These are phyloP conservation scores for Petrolisthes manimaculis DNA, from an alignment of 2,888 invertebrate genomes.

Conservation along the genomic window DNA sequence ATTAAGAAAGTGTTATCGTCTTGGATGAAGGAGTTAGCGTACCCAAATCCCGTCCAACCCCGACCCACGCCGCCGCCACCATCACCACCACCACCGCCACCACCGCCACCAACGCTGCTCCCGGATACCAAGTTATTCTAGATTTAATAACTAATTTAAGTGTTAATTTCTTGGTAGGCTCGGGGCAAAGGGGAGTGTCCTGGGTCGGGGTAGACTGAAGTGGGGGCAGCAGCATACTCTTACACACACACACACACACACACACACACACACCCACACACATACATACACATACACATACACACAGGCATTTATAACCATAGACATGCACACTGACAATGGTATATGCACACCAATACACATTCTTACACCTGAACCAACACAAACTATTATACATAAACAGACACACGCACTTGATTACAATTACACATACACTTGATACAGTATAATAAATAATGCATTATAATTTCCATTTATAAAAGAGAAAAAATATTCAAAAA, in stretches of 20 bases:
- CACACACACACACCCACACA: not conserved
- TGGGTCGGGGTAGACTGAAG: not conserved
- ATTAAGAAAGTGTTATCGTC: not conserved
- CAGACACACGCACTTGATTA: constrained; percentile 2
- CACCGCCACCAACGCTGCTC: not conserved
- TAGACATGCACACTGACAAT: not conserved
- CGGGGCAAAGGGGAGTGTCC: constrained; percentile 4
- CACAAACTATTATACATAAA: not conserved
- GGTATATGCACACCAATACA: not conserved
- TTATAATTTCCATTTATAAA: too few relatives aligned
- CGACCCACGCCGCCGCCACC: not conserved
- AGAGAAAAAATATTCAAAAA: too few relatives aligned
- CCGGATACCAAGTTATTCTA: constrained; percentile 36
- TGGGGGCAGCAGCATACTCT: not conserved
- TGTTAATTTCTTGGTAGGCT: constrained; percentile 49
- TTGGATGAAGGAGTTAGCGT: not conserved
- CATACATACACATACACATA: not conserved
- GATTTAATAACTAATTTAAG: constrained; percentile 49
- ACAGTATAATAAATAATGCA: not conserved
- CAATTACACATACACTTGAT: not conserved
- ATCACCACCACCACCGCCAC: not conserved
- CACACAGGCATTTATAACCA: not conserved
- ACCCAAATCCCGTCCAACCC: not conserved
- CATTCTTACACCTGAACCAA: not conserved
- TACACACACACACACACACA: constrained; percentile 18